phyloP scores from a whole-genome alignment of 2,113 vertebrate species.

The Pao palembangensis region DNA sequence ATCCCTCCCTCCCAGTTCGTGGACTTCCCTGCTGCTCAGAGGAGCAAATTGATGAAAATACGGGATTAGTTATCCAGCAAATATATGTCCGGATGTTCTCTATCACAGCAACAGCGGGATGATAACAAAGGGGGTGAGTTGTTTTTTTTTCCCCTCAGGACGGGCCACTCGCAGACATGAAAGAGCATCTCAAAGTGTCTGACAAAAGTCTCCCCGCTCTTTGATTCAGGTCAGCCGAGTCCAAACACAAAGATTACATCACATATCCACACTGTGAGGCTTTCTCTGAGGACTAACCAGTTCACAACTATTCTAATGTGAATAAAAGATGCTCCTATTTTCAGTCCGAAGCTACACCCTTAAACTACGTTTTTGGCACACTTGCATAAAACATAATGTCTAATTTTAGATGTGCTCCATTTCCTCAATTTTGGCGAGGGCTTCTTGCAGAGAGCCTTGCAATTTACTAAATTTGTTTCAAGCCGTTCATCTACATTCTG shows the following conservation, averaged over 20 bases:
- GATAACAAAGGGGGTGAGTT: background rate
- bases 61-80: no score
- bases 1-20: slow-evolving; percentile 91
- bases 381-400: background rate
- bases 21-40: slow-evolving; percentile 80
- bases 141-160: background rate
- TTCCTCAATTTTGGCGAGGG: background rate
- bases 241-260: slow-evolving; percentile 9
- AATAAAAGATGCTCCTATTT: background rate
- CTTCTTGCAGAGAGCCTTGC: background rate
- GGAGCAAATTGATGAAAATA: background rate
- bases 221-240: slow-evolving; percentile 8
- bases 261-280: background rate
- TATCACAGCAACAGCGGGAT: background rate
- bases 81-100: no score
- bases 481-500: no score
- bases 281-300: background rate
- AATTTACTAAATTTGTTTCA: background rate
- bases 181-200: slow-evolving; percentile 1
- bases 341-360: no score
- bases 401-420: background rate
- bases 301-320: background rate
- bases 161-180: background rate
- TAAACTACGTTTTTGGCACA: background rate
- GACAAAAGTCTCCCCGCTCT: background rate